Conservation (phyloP, 2,113 vertebrate species). For the Pteruthius melanotis region DNA sequence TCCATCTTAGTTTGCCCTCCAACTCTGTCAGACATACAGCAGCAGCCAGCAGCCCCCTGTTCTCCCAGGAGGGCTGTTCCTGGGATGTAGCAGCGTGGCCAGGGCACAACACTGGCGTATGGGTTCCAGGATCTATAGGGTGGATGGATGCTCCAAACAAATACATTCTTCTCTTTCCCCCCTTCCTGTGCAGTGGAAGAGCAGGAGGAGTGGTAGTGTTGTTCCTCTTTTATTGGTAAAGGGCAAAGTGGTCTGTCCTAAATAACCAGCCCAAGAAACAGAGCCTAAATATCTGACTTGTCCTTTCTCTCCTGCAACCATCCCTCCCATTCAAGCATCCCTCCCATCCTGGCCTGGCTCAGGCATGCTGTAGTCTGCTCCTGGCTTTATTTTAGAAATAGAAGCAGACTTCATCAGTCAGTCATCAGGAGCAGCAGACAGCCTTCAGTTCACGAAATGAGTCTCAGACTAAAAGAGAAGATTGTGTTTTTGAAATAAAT, state of each 20-base stretch:
- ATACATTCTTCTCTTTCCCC: background rate
- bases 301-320: background rate
- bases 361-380: background rate
- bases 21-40: background rate
- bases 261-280: background rate
- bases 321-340: background rate
- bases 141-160: background rate
- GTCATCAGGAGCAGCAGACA: background rate
- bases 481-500: background rate
- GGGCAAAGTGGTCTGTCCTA: background rate
- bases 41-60: background rate
- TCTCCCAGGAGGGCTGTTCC: background rate
- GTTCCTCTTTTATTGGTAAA: background rate
- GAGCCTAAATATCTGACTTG: background rate
- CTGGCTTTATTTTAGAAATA: background rate
- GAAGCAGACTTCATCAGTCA: background rate
- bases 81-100: background rate
- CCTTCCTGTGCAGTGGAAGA: accelerated
- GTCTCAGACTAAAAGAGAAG: background rate
- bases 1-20: background rate
- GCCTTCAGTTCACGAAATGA: background rate
- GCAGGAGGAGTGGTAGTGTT: background rate
- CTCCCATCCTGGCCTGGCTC: background rate
- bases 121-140: background rate
- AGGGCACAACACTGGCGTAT: background rate